A percentile compares a stretch with the other conserved stretches of the same genome.
Conservation (phyloP, 2,113 vertebrate species). For the Actenoides hombroni region DNA sequence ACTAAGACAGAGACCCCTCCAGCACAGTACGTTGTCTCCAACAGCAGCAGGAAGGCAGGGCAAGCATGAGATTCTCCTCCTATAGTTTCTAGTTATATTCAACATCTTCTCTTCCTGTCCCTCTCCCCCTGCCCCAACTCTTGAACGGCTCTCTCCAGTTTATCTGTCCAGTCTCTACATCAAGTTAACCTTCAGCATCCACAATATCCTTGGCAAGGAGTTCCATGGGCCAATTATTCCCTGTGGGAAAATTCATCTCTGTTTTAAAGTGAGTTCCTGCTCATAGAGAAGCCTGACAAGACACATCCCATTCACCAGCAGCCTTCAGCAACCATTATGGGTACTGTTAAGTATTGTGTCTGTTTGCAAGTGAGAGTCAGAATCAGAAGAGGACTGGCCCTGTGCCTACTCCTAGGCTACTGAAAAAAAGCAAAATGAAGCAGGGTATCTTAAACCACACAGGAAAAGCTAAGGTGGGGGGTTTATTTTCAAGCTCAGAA, state of each 20-base stretch:
- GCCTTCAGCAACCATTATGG: not conserved
- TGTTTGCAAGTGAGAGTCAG: not conserved
- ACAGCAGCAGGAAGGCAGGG: not conserved
- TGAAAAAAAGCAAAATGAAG: not conserved
- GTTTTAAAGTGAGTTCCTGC: not conserved
- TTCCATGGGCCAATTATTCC: not conserved
- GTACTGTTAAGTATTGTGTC: not conserved
- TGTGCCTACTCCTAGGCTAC: not conserved
- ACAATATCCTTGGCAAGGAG: not conserved
- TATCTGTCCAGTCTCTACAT: not conserved
- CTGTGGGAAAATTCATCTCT: not conserved
- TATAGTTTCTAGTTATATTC: not conserved
- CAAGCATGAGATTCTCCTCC: not conserved
- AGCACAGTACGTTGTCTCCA: not conserved
- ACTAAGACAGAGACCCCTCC: not conserved
- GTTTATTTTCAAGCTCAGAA: not conserved
- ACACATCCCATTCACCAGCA: not conserved
- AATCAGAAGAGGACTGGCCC: not conserved
- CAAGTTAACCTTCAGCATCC: not conserved
- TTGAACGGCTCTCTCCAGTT: not conserved
- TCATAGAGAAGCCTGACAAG: not conserved
- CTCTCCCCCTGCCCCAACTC: rapidly evolving
- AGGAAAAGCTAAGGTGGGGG: not conserved
- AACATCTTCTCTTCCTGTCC: not conserved
- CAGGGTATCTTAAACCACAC: not conserved